Conservation (phyloP, 2,113 vertebrate species). For the Lophius piscatorius region DNA sequence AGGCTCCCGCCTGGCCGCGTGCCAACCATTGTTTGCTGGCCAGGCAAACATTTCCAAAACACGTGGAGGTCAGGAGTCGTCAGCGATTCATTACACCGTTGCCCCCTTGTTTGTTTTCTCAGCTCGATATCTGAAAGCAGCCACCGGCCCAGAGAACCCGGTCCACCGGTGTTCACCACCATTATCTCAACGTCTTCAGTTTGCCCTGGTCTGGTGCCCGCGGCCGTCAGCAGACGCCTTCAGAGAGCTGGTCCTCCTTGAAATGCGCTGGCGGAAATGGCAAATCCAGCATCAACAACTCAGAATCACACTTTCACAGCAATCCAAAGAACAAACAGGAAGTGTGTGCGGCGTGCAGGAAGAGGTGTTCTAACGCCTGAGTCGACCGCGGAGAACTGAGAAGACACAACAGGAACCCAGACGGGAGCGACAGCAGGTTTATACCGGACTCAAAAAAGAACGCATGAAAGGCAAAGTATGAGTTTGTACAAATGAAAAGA, state of each 20-base stretch:
- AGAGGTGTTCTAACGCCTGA: slow-evolving; percentile 37
- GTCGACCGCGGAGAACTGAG: slow-evolving; percentile 7
- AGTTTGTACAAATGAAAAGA: too few species aligned
- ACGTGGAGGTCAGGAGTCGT: slow-evolving; percentile 52
- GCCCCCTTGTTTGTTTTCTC: slow-evolving; percentile 40
- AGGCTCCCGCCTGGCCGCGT: slow-evolving; percentile 44
- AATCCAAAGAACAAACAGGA: slow-evolving; percentile 44
- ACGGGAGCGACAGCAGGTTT: too few species aligned
- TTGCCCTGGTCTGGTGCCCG: not conserved
- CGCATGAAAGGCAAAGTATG: too few species aligned
- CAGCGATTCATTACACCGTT: slow-evolving; percentile 33
- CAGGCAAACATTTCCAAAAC: slow-evolving; percentile 79
- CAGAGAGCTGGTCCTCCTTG: not conserved
- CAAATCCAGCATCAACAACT: slow-evolving; percentile 21
- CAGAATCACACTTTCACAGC: slow-evolving; percentile 7
- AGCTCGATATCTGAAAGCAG: slow-evolving; percentile 20
- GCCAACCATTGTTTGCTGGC: slow-evolving; percentile 80
- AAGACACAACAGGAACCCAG: slow-evolving; percentile 58
- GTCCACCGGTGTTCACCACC: too few species aligned
- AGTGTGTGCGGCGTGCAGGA: slow-evolving; percentile 36
- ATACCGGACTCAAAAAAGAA: too few species aligned
- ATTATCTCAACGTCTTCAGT: not conserved
- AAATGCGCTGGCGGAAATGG: too few species aligned
- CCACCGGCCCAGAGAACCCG: not conserved
- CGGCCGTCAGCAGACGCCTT: not conserved